Evolutionary conservation across 2,113 vertebrate species (phyloP).

Genomic region (Amblyornis subalaris): DNA sequence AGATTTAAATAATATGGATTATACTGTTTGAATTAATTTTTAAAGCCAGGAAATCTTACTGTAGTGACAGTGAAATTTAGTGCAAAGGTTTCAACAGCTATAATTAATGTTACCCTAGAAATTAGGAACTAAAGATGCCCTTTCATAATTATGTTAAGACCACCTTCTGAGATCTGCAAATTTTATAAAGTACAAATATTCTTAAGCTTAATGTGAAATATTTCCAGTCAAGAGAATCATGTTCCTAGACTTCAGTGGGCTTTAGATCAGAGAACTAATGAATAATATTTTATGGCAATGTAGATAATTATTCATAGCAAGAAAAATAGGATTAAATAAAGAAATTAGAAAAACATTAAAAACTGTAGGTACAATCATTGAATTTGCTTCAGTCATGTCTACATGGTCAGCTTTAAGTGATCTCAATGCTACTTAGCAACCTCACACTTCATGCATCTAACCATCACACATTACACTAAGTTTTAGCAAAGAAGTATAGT

Average conservation of each 20-base stretch:
- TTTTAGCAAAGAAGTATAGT: background rate
- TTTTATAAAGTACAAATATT: background rate
- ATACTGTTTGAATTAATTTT: constrained; percentile 21
- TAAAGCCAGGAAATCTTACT: background rate
- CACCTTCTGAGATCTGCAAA: background rate
- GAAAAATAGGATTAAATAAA: background rate
- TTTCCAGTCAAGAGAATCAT: background rate
- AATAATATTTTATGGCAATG: background rate
- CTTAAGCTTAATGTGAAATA: background rate
- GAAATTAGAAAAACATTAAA: background rate
- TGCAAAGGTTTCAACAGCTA: background rate
- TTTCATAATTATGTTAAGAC: background rate
- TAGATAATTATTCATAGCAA: background rate
- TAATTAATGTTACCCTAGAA: background rate
- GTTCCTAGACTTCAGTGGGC: background rate
- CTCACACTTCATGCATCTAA: background rate
- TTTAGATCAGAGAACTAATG: background rate
- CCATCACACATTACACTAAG: fast-evolving
- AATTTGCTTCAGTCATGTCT: background rate
- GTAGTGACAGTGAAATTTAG: background rate
- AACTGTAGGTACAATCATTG: background rate
- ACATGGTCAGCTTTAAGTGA: background rate
- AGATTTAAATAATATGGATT: constrained; percentile 17
- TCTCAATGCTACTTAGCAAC: background rate
- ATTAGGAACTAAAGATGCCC: background rate